These are phyloP conservation scores for Adelosebastes latens DNA, from an alignment of 2,797 vertebrate genomes.

Conservation along the genomic window DNA sequence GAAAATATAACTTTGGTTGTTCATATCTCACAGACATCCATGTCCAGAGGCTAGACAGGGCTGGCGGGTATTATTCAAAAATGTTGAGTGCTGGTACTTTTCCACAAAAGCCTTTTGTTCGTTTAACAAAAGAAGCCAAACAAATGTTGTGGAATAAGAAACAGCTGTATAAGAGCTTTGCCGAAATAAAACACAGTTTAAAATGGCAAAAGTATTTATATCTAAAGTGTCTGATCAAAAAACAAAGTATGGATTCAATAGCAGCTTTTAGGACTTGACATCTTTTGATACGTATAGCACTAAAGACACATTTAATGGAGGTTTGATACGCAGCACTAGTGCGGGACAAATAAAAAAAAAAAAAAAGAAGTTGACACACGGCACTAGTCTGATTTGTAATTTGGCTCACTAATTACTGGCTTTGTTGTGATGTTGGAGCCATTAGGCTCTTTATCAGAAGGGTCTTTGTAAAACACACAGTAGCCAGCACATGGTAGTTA, in stretches of 20 bases:
- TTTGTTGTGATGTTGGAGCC: neutral
- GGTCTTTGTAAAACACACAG: constrained; percentile 1
- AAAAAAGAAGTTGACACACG: neutral
- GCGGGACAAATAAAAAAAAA: neutral
- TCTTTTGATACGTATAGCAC: neutral
- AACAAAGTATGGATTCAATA: neutral
- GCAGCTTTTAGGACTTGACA: neutral
- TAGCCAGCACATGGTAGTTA: neutral
- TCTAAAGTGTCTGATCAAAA: neutral
- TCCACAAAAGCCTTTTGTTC: neutral
- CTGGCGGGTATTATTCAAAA: neutral
- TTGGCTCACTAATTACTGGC: neutral
- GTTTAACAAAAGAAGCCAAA: neutral
- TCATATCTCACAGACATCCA: neutral
- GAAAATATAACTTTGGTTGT: neutral
- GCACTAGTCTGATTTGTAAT: neutral
- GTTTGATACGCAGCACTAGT: neutral
- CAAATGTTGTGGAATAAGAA: neutral
- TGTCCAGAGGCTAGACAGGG: neutral
- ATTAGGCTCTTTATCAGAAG: neutral
- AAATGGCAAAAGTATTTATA: neutral
- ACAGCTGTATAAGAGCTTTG: neutral
- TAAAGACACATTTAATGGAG: neutral
- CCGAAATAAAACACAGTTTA: neutral
- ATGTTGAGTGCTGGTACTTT: neutral